Percentiles rank a stretch among this genome's conserved stretches.
phyloP scores from a whole-genome alignment of 2,113 vertebrate species.

The Nestor notabilis region DNA sequence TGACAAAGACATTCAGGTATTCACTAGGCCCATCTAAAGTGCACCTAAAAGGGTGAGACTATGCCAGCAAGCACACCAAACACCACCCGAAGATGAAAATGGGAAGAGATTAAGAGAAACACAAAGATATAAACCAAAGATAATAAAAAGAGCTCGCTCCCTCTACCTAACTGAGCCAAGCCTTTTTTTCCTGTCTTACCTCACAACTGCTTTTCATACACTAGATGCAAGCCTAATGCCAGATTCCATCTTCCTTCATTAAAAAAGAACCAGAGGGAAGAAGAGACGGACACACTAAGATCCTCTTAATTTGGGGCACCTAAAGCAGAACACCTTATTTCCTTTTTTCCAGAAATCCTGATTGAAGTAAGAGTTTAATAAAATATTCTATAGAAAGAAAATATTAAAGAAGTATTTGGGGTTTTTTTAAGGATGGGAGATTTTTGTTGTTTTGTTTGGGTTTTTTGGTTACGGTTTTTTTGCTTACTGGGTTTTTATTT shows the following conservation, averaged over 20 bases:
- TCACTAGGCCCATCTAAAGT: background rate
- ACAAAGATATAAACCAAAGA: background rate
- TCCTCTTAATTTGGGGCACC: background rate
- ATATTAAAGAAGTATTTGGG: background rate
- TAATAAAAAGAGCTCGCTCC: background rate
- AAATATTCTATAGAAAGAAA: background rate
- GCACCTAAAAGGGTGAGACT: background rate
- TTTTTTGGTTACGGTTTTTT: no score
- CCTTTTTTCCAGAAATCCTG: background rate
- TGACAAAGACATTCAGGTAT: fast-evolving
- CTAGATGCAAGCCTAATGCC: background rate
- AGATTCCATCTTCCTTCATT: background rate
- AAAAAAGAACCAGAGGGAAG: background rate
- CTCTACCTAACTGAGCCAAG: background rate
- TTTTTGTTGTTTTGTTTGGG: no score
- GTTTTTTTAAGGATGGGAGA: background rate
- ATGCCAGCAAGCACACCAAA: background rate
- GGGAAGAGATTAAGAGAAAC: background rate
- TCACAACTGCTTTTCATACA: background rate
- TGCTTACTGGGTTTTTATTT: no score
- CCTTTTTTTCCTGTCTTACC: background rate
- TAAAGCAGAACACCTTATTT: background rate
- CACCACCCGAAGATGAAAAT: background rate
- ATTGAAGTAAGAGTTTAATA: background rate
- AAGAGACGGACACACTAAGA: background rate